A percentile compares a stretch with the other conserved stretches of the same genome.
These are phyloP conservation scores for Pseudomyrmex gracilis DNA, from an alignment of 1,140 invertebrate genomes.

Conservation along the genomic window DNA sequence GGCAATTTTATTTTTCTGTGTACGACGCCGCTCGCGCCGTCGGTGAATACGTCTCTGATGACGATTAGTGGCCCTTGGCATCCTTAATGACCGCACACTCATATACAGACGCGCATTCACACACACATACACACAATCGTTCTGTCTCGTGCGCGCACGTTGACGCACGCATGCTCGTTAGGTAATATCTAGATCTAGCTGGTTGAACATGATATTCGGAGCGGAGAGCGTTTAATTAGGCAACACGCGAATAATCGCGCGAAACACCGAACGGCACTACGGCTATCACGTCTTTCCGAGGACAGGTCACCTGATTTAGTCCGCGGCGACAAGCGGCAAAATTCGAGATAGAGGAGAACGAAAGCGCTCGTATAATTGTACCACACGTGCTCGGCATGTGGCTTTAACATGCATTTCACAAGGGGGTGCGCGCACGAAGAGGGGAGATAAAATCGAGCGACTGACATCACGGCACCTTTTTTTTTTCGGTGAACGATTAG, in stretches of 20 bases:
- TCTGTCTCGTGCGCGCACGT: conserved; percentile 30
- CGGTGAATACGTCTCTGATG: conserved; percentile 79
- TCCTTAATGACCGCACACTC: conserved; percentile 77
- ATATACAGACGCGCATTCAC: too few relatives aligned
- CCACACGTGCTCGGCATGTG: conserved; percentile 39
- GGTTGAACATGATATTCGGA: conserved; percentile 64
- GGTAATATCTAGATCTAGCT: conserved; percentile 69
- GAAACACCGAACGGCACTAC: conserved; percentile 9
- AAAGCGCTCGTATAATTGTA: conserved; percentile 40
- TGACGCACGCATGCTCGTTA: conserved; percentile 59
- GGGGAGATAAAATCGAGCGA: conserved; percentile 59
- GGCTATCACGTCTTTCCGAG: conserved; percentile 13
- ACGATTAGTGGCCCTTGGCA: conserved; percentile 80
- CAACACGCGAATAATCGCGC: conserved; percentile 65
- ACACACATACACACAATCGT: conserved; percentile 29
- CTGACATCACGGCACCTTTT: conserved; percentile 5
- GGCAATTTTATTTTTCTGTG: conserved; percentile 77
- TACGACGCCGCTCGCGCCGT: conserved; percentile 64
- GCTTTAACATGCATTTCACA: conserved; percentile 43
- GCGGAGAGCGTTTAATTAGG: conserved; percentile 69
- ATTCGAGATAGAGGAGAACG: conserved; percentile 10
- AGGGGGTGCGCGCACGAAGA: conserved; percentile 43
- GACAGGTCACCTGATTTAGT: conserved; percentile 41
- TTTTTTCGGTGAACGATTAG: conserved; percentile 41
- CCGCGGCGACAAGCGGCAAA: neutral